Percentiles rank a stretch among this genome's conserved stretches.
These are phyloP conservation scores for Chitala chitala DNA, from an alignment of 2,113 vertebrate species.

Conservation along the genomic window DNA sequence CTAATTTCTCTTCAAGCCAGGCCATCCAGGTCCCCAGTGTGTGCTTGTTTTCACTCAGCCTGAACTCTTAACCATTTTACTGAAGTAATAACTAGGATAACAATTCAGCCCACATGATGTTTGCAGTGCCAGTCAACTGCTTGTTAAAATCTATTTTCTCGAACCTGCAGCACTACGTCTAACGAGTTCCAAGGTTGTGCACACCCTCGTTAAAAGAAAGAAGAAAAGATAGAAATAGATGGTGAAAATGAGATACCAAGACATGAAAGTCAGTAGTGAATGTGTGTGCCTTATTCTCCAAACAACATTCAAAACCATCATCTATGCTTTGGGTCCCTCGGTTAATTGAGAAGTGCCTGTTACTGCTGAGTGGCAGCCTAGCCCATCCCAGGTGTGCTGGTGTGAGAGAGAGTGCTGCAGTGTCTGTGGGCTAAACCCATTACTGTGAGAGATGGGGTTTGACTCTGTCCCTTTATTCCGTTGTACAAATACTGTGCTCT, in stretches of 20 bases:
- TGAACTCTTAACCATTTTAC: not conserved
- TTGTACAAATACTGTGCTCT: too few species aligned
- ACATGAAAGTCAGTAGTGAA: slow-evolving; percentile 1
- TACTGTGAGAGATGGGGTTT: not conserved
- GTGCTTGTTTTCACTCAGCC: not conserved
- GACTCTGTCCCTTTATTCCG: not conserved
- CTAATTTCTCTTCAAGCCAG: not conserved
- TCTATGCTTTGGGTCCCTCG: not conserved
- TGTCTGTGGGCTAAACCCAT: not conserved
- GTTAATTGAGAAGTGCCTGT: not conserved
- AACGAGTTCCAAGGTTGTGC: not conserved
- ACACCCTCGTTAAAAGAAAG: not conserved
- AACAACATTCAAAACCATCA: not conserved
- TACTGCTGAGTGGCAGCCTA: slow-evolving; percentile 10
- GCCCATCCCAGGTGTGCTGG: not conserved
- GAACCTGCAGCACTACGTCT: not conserved
- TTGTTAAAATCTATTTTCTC: too few species aligned
- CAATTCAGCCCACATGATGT: not conserved
- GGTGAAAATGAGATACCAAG: not conserved
- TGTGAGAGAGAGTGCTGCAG: not conserved
- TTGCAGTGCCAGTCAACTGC: too few species aligned
- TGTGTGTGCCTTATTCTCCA: slow-evolving; percentile 1
- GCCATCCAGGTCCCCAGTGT: not conserved
- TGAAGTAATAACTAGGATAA: not conserved
- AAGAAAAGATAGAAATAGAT: not conserved